phyloP scores from a whole-genome alignment of 2,113 vertebrate genomes.

The Mus spicilegus region DNA sequence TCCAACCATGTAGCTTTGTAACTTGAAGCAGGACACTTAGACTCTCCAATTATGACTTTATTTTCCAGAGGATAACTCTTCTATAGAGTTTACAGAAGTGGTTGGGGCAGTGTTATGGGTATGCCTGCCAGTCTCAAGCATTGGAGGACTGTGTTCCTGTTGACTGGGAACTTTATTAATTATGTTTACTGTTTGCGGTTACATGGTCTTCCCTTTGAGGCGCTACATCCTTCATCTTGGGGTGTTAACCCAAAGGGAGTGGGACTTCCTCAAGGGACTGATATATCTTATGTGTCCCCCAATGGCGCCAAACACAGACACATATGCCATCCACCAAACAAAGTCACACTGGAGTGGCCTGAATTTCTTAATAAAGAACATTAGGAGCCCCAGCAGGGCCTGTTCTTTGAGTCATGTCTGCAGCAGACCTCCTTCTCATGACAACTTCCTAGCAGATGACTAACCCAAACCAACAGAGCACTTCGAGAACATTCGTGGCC shows the following conservation, averaged over 20 bases:
- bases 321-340: neutral
- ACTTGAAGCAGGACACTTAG: neutral
- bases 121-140: neutral
- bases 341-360: neutral
- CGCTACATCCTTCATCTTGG: neutral
- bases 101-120: neutral
- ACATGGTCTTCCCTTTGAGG: neutral
- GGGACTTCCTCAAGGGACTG: neutral
- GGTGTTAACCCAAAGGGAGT: neutral
- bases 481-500: fast-evolving
- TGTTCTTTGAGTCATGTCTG: neutral
- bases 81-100: neutral
- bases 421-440: neutral
- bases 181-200: neutral
- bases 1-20: neutral
- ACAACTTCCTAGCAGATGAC: neutral
- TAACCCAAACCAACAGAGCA: neutral
- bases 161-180: neutral
- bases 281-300: neutral
- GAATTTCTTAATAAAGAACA: neutral
- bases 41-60: neutral
- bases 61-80: neutral
- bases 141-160: neutral
- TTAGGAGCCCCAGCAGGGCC: too few species aligned
- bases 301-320: neutral